Conservation (phyloP, 2,797 vertebrate genomes). For the Fringilla coelebs region DNA sequence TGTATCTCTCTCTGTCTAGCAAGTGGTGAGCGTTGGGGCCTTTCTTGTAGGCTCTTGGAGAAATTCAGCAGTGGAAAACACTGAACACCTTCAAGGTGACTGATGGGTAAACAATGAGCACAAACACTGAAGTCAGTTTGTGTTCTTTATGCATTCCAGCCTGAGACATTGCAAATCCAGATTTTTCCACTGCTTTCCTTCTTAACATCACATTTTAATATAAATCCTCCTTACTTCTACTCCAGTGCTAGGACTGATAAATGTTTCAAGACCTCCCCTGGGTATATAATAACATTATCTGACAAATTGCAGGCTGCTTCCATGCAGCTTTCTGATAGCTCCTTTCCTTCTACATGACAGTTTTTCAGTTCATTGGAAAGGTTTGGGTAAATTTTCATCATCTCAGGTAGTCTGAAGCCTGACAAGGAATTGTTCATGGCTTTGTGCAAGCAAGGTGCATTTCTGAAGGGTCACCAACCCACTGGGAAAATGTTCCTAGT, state of each 20-base stretch:
- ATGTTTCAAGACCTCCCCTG: slow-evolving; percentile 28
- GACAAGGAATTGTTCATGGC: neutral
- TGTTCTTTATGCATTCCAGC: neutral
- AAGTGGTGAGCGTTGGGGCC: neutral
- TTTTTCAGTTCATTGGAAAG: slow-evolving; percentile 26
- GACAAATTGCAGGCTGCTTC: slow-evolving; percentile 45
- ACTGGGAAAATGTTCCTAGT: neutral
- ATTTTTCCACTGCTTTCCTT: neutral
- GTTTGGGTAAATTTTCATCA: slow-evolving; percentile 13
- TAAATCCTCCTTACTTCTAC: neutral
- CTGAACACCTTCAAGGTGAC: neutral
- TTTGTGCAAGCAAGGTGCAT: neutral
- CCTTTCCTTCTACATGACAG: slow-evolving; percentile 17
- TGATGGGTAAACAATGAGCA: neutral
- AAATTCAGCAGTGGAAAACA: neutral
- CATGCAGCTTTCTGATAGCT: neutral
- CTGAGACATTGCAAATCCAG: neutral
- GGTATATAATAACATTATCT: slow-evolving; percentile 36
- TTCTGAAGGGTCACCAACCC: neutral
- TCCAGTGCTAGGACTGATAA: slow-evolving; percentile 11
- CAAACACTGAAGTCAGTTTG: neutral
- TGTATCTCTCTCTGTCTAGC: neutral
- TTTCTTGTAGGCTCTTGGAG: neutral
- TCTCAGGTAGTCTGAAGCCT: slow-evolving; percentile 13
- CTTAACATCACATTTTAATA: neutral